Base-by-base conservation (phyloP, 2,888 invertebrate genomes). In the Ichneumon xanthorius region DNA sequence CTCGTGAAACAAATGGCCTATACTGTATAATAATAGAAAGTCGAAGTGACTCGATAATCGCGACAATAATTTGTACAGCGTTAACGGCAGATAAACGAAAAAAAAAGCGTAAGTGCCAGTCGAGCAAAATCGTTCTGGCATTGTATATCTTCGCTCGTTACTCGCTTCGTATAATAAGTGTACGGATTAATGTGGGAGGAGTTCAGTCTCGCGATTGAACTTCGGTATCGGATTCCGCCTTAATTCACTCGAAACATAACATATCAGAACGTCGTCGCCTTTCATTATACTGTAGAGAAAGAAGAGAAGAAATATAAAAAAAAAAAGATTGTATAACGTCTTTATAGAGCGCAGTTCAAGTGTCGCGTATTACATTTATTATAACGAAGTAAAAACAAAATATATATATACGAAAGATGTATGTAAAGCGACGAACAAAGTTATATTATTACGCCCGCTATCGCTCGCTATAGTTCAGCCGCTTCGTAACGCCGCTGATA, bases 181-280 rank as follows among this genome's bases (percentile, higher is more conserved):
- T 53, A 63, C 30, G 76, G 48, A 53, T 76, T 79, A 61, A 73
- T 45, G 55, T 58, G 37, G 68, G 37, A 26, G 19, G n/a, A 45
- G 30, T 7, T 61, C 45, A 22, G 9, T 37, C 4, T 7, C 6
- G 26, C 26, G 22, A 45, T 30, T 22, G 19, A 33, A n/a, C 53
- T 37, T 53, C 37, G 77, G 65, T 82, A 82, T 87, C 82, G 82
- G 80, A 86, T 88, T 80, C 75, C 80, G 88, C 84, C 88, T 86
- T 82, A 86, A 88, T 84, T 89, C 86, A 88, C 86, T 89, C 88
- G 85, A 87, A 85, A 85, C 90, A 88, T 89, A 88, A 90, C 91
- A 91, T 91, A 91, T 91, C 91, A 91, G 86, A 85, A 88, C 88
- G 78, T 87, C 78, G 88, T 89, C 89, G 90, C 90, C 90, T 90